These are phyloP conservation scores for Platycercus adscitus DNA, from an alignment of 2,113 vertebrate species.

Conservation along the genomic window DNA sequence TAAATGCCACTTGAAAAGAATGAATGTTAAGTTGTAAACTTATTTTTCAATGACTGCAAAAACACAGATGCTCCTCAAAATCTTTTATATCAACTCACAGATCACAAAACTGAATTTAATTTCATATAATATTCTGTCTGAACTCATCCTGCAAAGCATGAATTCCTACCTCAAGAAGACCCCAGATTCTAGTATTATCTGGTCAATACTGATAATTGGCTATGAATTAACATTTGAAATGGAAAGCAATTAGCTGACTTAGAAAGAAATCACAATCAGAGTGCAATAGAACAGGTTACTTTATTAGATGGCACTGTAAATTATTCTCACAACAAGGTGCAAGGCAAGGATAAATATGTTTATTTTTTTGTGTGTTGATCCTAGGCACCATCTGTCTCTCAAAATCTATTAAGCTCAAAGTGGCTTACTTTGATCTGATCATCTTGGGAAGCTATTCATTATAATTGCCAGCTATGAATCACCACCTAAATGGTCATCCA, in stretches of 20 bases:
- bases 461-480: slow-evolving; percentile 26
- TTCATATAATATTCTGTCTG: neutral
- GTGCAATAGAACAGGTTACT: neutral
- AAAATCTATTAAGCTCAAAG: neutral
- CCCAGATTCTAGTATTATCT: neutral
- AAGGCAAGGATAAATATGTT: neutral
- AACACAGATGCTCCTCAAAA: neutral
- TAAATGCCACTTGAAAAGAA: neutral
- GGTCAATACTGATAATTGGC: neutral
- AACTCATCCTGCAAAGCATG: neutral
- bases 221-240: neutral
- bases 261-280: neutral
- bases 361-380: neutral
- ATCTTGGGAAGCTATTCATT: neutral
- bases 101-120: neutral
- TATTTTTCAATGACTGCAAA: neutral
- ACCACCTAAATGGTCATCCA: neutral
- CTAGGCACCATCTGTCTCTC: slow-evolving; percentile 24
- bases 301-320: neutral
- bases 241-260: neutral
- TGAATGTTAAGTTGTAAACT: neutral
- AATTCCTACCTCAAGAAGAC: neutral
- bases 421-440: slow-evolving; percentile 18
- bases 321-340: neutral
- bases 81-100: neutral